A percentile compares a stretch with the other conserved stretches of the same genome.
Conservation (phyloP, 2,113 vertebrate species). For the Ochotona princeps region DNA sequence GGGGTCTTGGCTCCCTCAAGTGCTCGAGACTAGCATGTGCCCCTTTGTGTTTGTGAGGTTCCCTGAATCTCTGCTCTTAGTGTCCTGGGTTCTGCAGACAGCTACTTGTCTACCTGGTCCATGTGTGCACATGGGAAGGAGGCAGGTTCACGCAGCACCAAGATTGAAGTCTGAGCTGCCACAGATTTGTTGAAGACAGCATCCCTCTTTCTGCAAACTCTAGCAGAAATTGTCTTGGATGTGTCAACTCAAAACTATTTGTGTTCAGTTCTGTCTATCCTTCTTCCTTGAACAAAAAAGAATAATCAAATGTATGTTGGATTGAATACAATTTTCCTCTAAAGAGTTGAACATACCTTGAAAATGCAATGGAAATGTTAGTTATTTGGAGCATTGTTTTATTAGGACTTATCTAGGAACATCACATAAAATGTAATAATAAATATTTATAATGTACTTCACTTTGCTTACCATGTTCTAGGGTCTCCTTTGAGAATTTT, state of each 20-base stretch:
- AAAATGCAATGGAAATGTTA: not conserved
- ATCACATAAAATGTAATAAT: not conserved
- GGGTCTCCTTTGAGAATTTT: not conserved
- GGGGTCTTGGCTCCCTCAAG: not conserved
- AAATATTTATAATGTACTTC: not conserved
- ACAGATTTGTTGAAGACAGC: not conserved
- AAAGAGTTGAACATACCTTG: not conserved
- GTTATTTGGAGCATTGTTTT: not conserved
- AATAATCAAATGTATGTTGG: not conserved
- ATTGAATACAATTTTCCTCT: not conserved
- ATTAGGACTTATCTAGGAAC: not conserved
- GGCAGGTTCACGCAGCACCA: not conserved
- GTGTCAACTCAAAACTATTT: not conserved
- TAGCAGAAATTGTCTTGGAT: not conserved
- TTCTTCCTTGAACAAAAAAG: constrained; percentile 13
- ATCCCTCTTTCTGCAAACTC: not conserved
- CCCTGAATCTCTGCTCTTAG: not conserved
- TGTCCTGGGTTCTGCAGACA: not conserved
- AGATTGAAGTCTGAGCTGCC: not conserved
- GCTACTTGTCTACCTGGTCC: not conserved
- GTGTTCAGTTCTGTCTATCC: not conserved
- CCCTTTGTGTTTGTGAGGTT: not conserved
- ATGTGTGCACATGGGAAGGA: not conserved
- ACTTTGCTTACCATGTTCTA: not conserved
- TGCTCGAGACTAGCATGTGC: not conserved